Evolutionary conservation across 2,888 invertebrate species (phyloP).

Genomic region (Stictocephala bisonia): DNA sequence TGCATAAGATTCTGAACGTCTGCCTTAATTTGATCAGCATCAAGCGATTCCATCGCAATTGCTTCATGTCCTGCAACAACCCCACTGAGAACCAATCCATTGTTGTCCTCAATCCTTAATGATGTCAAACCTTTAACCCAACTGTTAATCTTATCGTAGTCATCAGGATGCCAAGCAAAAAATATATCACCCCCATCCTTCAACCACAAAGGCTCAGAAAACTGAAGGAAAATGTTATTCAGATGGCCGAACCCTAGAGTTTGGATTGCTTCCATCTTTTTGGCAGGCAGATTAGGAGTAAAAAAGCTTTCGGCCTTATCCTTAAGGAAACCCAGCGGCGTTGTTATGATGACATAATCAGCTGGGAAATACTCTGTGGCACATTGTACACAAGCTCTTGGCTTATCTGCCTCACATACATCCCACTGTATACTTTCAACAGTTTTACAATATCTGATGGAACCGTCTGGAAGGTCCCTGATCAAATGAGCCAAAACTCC

Average conservation of each 20-base stretch:
- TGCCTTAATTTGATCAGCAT: slow-evolving; percentile 22
- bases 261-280: slow-evolving; percentile 37
- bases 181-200: slow-evolving; percentile 38
- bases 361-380: slow-evolving; percentile 19
- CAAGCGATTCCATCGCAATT: slow-evolving; percentile 33
- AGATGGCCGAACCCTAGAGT: slow-evolving; percentile 37
- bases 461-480: slow-evolving; percentile 73
- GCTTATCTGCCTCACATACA: slow-evolving; percentile 25
- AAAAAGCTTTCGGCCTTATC: slow-evolving; percentile 33
- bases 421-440: slow-evolving; percentile 78
- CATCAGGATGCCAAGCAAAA: slow-evolving; percentile 39
- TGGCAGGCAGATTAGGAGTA: slow-evolving; percentile 35
- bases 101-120: slow-evolving; percentile 19
- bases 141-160: background rate
- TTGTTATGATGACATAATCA: slow-evolving; percentile 37
- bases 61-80: slow-evolving; percentile 37
- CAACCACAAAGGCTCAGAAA: slow-evolving; percentile 40
- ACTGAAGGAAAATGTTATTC: slow-evolving; percentile 32
- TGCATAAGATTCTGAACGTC: slow-evolving; percentile 38
- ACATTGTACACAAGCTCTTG: slow-evolving; percentile 28
- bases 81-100: slow-evolving; percentile 16
- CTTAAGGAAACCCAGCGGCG: slow-evolving; percentile 32
- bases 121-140: slow-evolving; percentile 39
- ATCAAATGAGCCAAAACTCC: slow-evolving; percentile 75
- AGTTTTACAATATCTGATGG: slow-evolving; percentile 72